Percentiles rank a stretch among this genome's conserved stretches.
Conservation (phyloP, 2,113 vertebrate genomes). For the Manacus vitellinus region DNA sequence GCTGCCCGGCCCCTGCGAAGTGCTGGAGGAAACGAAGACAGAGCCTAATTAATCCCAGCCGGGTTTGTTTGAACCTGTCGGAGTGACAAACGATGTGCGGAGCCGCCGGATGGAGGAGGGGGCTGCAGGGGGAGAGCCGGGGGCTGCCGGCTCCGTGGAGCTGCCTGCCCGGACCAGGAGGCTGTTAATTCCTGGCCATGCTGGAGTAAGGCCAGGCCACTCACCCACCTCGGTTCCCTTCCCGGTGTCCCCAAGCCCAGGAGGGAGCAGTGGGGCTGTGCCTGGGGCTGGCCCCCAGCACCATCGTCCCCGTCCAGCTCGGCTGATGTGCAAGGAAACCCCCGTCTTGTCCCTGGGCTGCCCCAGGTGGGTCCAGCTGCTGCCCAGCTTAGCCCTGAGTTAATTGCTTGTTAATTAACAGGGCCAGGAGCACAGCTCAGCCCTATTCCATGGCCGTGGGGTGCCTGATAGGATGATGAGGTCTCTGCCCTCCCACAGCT, state of each 20-base stretch:
- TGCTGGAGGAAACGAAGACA: constrained; percentile 25
- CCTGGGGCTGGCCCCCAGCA: not conserved
- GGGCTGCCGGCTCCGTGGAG: not conserved
- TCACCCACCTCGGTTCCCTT: fast-evolving
- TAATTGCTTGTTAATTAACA: not conserved
- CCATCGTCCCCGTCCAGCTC: fast-evolving
- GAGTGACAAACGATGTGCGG: constrained; percentile 60
- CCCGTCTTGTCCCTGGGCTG: not conserved
- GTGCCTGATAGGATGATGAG: not conserved
- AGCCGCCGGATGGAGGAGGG: not conserved
- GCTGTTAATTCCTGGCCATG: not conserved
- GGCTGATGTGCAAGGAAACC: not conserved
- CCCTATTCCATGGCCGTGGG: fast-evolving
- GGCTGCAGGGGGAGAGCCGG: not conserved
- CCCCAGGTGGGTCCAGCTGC: constrained; percentile 39
- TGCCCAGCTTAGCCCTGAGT: not conserved
- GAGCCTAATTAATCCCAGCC: constrained; percentile 61
- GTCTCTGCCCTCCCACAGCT: not conserved
- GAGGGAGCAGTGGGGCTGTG: not conserved
- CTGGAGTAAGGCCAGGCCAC: not conserved
- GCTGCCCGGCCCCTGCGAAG: not conserved
- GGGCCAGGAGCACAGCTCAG: not conserved
- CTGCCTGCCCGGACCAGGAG: not conserved
- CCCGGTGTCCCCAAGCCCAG: fast-evolving
- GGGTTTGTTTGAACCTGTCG: constrained; percentile 51